Conservation (phyloP, 2,113 vertebrate species). For the Siphamia tubifer region DNA sequence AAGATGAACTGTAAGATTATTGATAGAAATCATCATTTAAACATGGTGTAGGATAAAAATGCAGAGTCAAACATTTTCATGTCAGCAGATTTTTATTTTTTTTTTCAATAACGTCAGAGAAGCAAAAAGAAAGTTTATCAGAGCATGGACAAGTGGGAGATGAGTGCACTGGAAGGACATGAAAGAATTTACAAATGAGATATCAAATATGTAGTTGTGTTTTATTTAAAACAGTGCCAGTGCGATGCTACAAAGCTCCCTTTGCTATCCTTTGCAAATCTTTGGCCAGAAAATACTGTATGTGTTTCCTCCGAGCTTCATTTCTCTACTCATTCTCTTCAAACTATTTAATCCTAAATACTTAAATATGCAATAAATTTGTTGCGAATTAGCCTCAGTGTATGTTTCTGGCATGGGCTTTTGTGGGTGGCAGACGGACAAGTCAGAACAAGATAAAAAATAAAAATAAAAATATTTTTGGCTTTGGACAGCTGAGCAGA, state of each 20-base stretch:
- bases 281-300: conserved; percentile 30
- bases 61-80: conserved; percentile 55
- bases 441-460: conserved; percentile 14
- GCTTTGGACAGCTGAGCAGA: conserved; percentile 57
- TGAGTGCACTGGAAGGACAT: conserved; percentile 48
- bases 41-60: conserved; percentile 53
- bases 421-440: conserved; percentile 52
- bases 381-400: conserved; percentile 50
- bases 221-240: conserved; percentile 49
- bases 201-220: conserved; percentile 40
- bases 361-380: conserved; percentile 70
- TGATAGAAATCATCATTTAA: conserved; percentile 71
- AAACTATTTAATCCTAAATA: conserved; percentile 54
- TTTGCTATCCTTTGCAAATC: not conserved
- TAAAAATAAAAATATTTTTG: conserved; percentile 41
- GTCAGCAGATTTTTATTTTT: conserved; percentile 71
- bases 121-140: conserved; percentile 12
- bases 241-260: conserved; percentile 36
- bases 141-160: conserved; percentile 23
- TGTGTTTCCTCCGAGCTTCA: conserved; percentile 24
- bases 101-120: conserved; percentile 40
- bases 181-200: conserved; percentile 34
- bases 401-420: conserved; percentile 50
- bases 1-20: conserved; percentile 59
- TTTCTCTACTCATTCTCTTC: conserved; percentile 25